A percentile compares a stretch with the other conserved stretches of the same genome.
These are phyloP conservation scores for Biston betularia DNA, from an alignment of 2,888 invertebrate species.

Conservation along the genomic window DNA sequence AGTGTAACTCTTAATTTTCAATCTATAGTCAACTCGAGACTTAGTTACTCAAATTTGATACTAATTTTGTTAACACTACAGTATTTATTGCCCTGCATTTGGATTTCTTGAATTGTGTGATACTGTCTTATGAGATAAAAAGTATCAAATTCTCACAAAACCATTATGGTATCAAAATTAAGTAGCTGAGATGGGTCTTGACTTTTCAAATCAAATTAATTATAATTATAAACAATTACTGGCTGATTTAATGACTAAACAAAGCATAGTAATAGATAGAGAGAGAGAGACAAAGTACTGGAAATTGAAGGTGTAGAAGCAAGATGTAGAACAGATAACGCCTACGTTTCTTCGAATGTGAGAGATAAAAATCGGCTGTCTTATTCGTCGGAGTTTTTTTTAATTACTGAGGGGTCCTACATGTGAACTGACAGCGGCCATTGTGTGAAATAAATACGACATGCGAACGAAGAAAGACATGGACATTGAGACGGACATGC, in stretches of 20 bases:
- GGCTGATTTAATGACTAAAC: conserved; percentile 76
- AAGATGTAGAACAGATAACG: conserved; percentile 73
- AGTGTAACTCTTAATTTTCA: conserved; percentile 73
- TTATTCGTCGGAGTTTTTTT: conserved; percentile 84
- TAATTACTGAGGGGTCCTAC: conserved; percentile 82
- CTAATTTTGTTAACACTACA: conserved; percentile 10
- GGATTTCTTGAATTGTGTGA: conserved; percentile 23
- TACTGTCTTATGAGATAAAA: conserved; percentile 62
- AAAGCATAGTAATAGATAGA: conserved; percentile 63
- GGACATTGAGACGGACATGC: conserved; percentile 68
- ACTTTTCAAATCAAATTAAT: conserved; percentile 76
- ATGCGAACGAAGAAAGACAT: conserved; percentile 58
- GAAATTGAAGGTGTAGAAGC: conserved; percentile 58
- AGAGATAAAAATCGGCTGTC: conserved; percentile 84
- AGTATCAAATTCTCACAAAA: conserved; percentile 77
- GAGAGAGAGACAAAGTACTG: conserved; percentile 62
- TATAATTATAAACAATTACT: conserved; percentile 84
- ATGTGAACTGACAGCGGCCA: conserved; percentile 81
- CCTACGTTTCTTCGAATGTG: conserved; percentile 80
- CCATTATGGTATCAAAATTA: conserved; percentile 69
- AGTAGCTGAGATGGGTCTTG: conserved; percentile 64
- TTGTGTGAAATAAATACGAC: conserved; percentile 81
- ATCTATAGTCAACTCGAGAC: conserved; percentile 43
- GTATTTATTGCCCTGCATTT: conserved; percentile 16
- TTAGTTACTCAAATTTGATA: conserved; percentile 10